Evolutionary conservation across 2,888 invertebrate genomes (phyloP), one percentile per base, ranked within the genome.

Genomic region (Eucera pruinosa): DNA sequence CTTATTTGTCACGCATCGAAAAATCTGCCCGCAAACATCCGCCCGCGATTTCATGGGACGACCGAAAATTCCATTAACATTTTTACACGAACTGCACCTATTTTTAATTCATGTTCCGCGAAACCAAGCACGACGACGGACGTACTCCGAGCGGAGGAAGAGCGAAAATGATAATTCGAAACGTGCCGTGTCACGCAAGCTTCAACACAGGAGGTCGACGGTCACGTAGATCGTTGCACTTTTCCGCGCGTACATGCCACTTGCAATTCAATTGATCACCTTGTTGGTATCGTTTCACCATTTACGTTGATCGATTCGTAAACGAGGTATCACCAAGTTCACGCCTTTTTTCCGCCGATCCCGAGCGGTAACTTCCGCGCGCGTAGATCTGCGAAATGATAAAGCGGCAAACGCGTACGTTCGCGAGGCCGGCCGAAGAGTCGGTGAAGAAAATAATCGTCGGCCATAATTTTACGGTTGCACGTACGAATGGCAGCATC

Each of bases 181-280:
- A 78, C 79, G 79, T 78, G 79, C 60, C 54, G 60, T 78, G 79
- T 78, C 58, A 61, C 45, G 43, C 45, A 25, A 55, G 55, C 15
- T 7, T 57, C 60, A 11, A 43, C 11, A 15, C 11, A 18, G 41
- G 25, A 18, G 78, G 70, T 78, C 78, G 67, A 61, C 78, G 78
- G 41, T 78, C 78, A 79, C 72, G 79, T 67, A 78, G 78, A 78
- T 78, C 72, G 79, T 72, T 78, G 79, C 78, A 78, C 78, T 68
- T 78, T 72, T 60, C 57, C 60, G 67, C 27, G 39, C 36, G 30
- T 41, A 18, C 18, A n/a, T 23, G 54, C 54, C 75, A 30, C 61
- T 70, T 62, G 67, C 78, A 18, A 77, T 77, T 70, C 69, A 52
- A 78, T 77, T 43, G 78, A 61, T 64, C 78, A 43, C 66, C 60